Base-by-base conservation (phyloP, 2,797 vertebrate species). In the Streptopelia turtur region DNA sequence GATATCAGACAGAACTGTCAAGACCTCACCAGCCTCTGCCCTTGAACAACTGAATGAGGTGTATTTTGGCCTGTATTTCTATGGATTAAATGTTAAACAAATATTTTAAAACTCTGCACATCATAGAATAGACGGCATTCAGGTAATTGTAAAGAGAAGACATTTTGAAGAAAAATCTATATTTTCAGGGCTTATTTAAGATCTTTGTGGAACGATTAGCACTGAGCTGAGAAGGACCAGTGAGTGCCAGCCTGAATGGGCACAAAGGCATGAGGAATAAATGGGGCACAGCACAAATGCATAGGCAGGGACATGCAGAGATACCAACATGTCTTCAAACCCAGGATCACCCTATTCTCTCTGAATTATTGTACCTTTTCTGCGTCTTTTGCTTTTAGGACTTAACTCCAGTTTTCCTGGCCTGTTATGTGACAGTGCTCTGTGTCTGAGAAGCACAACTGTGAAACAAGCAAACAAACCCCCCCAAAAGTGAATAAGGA, bases 321-420 rank as follows among this genome's bases (percentile, higher is more conserved):
- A 24, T 60, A 57, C 35, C 3, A 3, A 18, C 3, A 0, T 7
- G 13, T 57, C 43, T 43, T 65, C 50, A 61, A 78, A 55, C 13
- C 7, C 33, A 74, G 22, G 17, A 63, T 31, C 70, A 55, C 35
- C 9, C 1, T 56, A 11, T 20, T 49, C 31, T 31, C 74, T 56
- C 52, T 68, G 53, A 82, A 90, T 49, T 57, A n/a, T 21, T 47
- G 72, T 50, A 35, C 24, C 15, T 91, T 72, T 59, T 68, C 47
- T 70, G 15, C 86, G 24, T 84, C 45, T 89, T 95, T 68, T 94
- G 24, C 47, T 87, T 78, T 71, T 61, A 94, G 93, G 86, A 31
- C 45, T 39, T 35, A 74, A 78, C 65, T 84, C 31, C 35, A 23
- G 25, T 64, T 66, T 75, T 70, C 77, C 59, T 60, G 56, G 45